phyloP scores from a whole-genome alignment of 2,797 vertebrate species.

The Neoniphon sammara region DNA sequence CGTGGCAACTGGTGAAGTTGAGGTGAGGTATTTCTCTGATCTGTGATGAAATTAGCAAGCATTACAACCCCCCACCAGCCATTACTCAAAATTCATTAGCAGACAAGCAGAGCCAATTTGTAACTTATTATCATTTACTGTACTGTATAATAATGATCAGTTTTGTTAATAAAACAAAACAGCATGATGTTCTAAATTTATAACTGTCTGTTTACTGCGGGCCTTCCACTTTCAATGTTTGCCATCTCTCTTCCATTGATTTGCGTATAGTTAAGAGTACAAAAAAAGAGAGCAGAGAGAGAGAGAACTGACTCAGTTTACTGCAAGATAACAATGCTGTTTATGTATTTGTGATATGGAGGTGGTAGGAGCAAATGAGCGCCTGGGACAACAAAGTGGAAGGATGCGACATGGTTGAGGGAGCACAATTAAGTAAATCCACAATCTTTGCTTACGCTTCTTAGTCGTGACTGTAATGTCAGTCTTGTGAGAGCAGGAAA shows the following conservation, averaged over 20 bases:
- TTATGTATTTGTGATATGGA: conserved; percentile 53
- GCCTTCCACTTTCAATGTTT: conserved; percentile 44
- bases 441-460: conserved; percentile 60
- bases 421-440: conserved; percentile 57
- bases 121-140: conserved; percentile 69
- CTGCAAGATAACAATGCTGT: conserved; percentile 48
- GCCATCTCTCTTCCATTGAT: conserved; percentile 40
- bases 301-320: conserved; percentile 45
- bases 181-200: conserved; percentile 66
- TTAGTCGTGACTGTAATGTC: conserved; percentile 58
- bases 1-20: conserved; percentile 56
- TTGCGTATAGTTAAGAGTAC: conserved; percentile 30
- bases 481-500: conserved; percentile 56
- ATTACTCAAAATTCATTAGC: conserved; percentile 73
- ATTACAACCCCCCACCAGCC: conserved; percentile 49
- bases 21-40: conserved; percentile 73
- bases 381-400: conserved; percentile 46
- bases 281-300: conserved; percentile 19
- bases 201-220: conserved; percentile 64
- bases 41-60: conserved; percentile 66
- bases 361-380: conserved; percentile 49
- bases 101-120: conserved; percentile 67
- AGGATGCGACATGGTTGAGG: conserved; percentile 55
- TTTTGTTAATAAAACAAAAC: conserved; percentile 77
- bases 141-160: conserved; percentile 64